Conservation (phyloP, 23 tunicate species). For the Botrylloides violaceus region DNA sequence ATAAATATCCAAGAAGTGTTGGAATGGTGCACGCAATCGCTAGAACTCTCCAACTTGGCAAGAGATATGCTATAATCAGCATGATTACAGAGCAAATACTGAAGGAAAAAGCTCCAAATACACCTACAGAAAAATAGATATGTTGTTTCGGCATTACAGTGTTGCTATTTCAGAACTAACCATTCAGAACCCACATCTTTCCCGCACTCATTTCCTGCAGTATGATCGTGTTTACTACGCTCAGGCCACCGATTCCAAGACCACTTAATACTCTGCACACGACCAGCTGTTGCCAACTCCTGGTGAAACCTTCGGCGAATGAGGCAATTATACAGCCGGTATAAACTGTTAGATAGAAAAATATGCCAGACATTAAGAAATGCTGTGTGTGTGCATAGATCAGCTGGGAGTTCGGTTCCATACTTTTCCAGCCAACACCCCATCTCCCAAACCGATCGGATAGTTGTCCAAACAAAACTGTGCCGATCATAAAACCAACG, state of each 20-base stretch:
- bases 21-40: conserved; percentile 6
- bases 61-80: conserved; percentile 2
- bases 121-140: background rate
- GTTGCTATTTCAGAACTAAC: background rate
- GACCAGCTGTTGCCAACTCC: conserved; percentile 25
- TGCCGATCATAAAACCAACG: conserved; percentile 24
- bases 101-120: background rate
- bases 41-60: conserved; percentile 20
- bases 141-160: no score
- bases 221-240: conserved; percentile 18
- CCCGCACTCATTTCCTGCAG: conserved; percentile 17
- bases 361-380: no score
- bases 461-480: conserved; percentile 23
- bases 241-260: conserved; percentile 21
- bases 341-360: no score
- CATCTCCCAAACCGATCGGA: conserved; percentile 15
- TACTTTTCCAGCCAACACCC: conserved; percentile 20
- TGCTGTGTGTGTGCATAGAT: no score
- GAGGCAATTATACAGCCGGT: background rate
- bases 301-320: background rate
- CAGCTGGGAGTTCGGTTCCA: background rate
- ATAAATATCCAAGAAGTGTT: background rate
- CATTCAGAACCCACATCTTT: conserved; percentile 22
- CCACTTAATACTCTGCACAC: conserved; percentile 3
- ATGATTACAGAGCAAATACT: background rate